Evolutionary conservation across 2,113 vertebrate genomes (phyloP), one percentile per base, ranked within the genome.

Genomic region (Polypterus bichir): DNA sequence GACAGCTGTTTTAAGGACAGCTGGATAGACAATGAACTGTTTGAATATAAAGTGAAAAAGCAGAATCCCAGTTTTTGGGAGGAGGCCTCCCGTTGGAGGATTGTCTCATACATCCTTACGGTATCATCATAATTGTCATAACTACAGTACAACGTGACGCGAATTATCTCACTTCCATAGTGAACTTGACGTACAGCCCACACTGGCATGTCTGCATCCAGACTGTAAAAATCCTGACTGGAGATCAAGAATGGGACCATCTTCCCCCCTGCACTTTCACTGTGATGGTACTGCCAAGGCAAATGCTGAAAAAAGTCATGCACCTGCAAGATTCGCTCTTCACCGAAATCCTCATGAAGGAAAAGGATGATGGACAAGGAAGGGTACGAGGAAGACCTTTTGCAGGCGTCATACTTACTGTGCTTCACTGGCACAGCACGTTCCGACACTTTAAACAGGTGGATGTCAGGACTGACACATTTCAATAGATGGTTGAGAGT

Each of bases 101-200:
- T 85, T 9, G 86, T 86, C 84, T 93, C 88, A 0, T 98, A 98
- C 8, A 97, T 85, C 46, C 86, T 74, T 62, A 93, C 81, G 0
- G 88, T 73, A 0, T 98, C 94, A 57, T 93, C 91, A 0, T 91
- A 98, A 79, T 96, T 97, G 4, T 93, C 89, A 1, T 87, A 87
- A 5, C 74, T 78, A 66, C 91, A 94, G 79, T 91, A 88, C 4
- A 98, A 73, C 0, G 92, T 97, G 66, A 98, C 74, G 0, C 91
- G 83, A 54, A 98, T 74, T 54, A 91, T 81, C 62, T 97, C 91
- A 0, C 85, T 69, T 9, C 93, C 89, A 0, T 83, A 71, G 64
- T 75, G 89, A 62, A 85, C 90, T 2, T 83, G 82, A 48, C 92
- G 77, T 57, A 97, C 75, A 1, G 88, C 94, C 94, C 94, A 98